Evolutionary conservation across 2,888 invertebrate genomes (phyloP), one percentile per base, ranked within the genome.

Genomic region (Escarpia spicata): DNA sequence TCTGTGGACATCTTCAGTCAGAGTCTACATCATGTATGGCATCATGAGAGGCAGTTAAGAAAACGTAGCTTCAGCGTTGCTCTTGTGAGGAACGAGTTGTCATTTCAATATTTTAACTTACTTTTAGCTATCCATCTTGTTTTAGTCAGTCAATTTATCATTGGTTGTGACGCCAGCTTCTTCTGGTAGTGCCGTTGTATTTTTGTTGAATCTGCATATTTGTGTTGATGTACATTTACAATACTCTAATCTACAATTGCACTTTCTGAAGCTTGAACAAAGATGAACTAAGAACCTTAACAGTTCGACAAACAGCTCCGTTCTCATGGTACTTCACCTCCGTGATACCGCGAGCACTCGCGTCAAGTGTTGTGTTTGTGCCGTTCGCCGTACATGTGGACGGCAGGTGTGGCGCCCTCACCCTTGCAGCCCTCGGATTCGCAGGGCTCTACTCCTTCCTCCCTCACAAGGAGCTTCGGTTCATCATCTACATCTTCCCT

Each of bases 271-370:
- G 19, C 2, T 75, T 75, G 2, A 75, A 26, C 19, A 75, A 75
- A 75, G 3, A 15, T 19, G 75, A 52, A 52, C 52, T 75, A n/a
- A 75, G 19, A 15, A 15, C 93, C 93, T 92, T 92, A 31, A 91
- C 92, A 19, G 44, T 15, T 89, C 3, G 15, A 10, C 93, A 95
- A 94, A 96, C 96, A 43, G 94, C 94, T 10, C 99, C 99, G 93
- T 99, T 99, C 96, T 96, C 98, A 2, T 99, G 99, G 99, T 99
- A 99, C 96, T 99, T 99, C 96, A 99, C 99, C 96, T 99, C 99
- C 0, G 99, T 99, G 0, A 97, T 99, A 90, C 99, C 99, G 0
- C 97, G 99, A 92, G 98, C 98, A 0, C 97, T 99, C 96, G 98
- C 98, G 0, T 97, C 98, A 0, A 98, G 98, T 44, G 96, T 98